Conservation (phyloP, 2,888 invertebrate genomes). For the Microchrysa polita region DNA sequence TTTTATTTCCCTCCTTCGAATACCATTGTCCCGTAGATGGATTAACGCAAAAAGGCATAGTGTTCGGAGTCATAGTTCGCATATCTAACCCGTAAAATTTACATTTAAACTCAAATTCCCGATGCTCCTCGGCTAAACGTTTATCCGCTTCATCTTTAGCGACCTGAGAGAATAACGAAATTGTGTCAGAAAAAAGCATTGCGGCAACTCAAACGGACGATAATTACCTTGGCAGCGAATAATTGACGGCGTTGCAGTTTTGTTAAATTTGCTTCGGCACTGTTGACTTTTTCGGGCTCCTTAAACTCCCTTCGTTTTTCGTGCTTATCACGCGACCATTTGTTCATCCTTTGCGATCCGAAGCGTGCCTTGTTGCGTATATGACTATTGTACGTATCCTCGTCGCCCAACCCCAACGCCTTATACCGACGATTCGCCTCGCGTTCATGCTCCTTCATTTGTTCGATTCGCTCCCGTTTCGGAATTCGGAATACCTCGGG, state of each 20-base stretch:
- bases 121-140: constrained; percentile 59
- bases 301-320: constrained; percentile 27
- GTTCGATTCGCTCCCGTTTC: constrained; percentile 91
- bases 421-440: constrained; percentile 77
- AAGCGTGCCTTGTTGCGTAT: constrained; percentile 44
- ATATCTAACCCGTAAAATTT: constrained; percentile 62
- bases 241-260: constrained; percentile 61
- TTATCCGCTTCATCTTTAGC: constrained; percentile 63
- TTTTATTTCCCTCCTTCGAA: constrained; percentile 57
- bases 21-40: constrained; percentile 62
- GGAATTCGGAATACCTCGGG: constrained; percentile 84
- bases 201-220: neutral
- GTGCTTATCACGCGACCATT: constrained; percentile 44
- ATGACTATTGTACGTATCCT: constrained; percentile 53
- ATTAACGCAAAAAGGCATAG: constrained; percentile 61
- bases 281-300: constrained; percentile 20
- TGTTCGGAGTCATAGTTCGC: constrained; percentile 56
- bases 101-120: constrained; percentile 61
- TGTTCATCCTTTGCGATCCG: constrained; percentile 36
- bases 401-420: constrained; percentile 54
- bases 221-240: constrained; percentile 60
- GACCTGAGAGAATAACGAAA: constrained; percentile 54
- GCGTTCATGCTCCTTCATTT: constrained; percentile 94
- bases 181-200: constrained; percentile 6
- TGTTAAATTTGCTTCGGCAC: constrained; percentile 54